Evolutionary conservation across 2,888 invertebrate genomes (phyloP).

Genomic region (Lasioglossum morio): DNA sequence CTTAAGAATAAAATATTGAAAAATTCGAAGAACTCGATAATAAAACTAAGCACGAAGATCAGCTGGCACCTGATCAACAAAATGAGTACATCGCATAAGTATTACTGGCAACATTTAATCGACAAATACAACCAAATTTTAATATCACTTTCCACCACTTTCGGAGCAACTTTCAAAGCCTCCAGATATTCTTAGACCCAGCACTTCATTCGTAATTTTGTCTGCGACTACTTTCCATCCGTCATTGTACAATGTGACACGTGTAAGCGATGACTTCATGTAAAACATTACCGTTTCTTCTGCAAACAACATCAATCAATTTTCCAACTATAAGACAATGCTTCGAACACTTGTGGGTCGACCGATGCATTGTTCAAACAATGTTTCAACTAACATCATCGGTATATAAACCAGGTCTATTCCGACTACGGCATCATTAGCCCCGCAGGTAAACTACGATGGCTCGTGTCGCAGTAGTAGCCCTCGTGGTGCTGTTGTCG

Average conservation of each 20-base stretch:
- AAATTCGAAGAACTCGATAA: not conserved
- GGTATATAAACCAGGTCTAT: not conserved
- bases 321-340: not conserved
- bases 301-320: not conserved
- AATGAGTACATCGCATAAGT: too few relatives aligned
- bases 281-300: not conserved
- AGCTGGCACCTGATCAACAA: too few relatives aligned
- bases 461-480: not conserved
- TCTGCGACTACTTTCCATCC: too few relatives aligned
- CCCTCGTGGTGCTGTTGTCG: not conserved
- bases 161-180: too few relatives aligned
- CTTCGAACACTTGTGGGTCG: not conserved
- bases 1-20: not conserved
- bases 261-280: not conserved
- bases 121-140: too few relatives aligned
- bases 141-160: too few relatives aligned
- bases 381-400: too few relatives aligned
- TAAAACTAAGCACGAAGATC: too few relatives aligned
- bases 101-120: too few relatives aligned
- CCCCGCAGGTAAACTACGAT: not conserved
- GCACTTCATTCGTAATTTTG: too few relatives aligned
- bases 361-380: too few relatives aligned
- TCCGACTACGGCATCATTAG: not conserved
- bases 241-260: not conserved
- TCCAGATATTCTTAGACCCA: too few relatives aligned